Conservation (phyloP, 1,140 invertebrate species). For the Drosophila suzukii region DNA sequence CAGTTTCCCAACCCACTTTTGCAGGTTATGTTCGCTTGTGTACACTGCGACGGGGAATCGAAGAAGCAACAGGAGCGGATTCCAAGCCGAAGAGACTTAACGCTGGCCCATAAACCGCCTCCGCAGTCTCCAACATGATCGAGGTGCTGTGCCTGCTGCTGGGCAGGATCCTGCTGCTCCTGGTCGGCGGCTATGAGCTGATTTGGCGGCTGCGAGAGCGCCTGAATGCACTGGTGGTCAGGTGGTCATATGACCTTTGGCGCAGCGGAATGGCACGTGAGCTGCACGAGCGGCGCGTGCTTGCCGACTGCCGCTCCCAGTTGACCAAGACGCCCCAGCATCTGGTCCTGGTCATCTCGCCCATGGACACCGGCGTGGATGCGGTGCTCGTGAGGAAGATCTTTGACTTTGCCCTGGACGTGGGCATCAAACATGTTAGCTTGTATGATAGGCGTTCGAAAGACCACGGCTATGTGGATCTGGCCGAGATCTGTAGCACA, state of each 20-base stretch:
- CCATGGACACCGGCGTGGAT: slow-evolving; percentile 50
- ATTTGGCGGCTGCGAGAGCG: slow-evolving; percentile 44
- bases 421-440: slow-evolving; percentile 71
- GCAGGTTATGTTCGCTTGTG: slow-evolving; percentile 53
- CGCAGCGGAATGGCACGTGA: slow-evolving; percentile 49
- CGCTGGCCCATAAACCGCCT: background rate
- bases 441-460: slow-evolving; percentile 65
- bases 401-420: slow-evolving; percentile 62
- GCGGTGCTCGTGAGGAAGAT: slow-evolving; percentile 49
- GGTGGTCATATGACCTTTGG: slow-evolving; percentile 80
- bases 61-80: slow-evolving; percentile 50
- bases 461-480: slow-evolving; percentile 46
- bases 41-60: slow-evolving; percentile 41
- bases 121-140: slow-evolving; percentile 39
- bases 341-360: slow-evolving; percentile 67
- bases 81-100: slow-evolving; percentile 10
- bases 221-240: slow-evolving; percentile 51
- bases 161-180: slow-evolving; percentile 44
- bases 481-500: slow-evolving; percentile 34
- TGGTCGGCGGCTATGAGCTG: slow-evolving; percentile 48
- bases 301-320: slow-evolving; percentile 48
- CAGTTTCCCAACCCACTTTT: background rate
- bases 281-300: slow-evolving; percentile 40
- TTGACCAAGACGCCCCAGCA: slow-evolving; percentile 74
- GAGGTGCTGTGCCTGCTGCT: slow-evolving; percentile 48